Percentiles rank a stretch among this genome's conserved stretches.
Evolutionary conservation across 1,140 invertebrate species (phyloP).

Genomic region (Elysia chlorotica): DNA sequence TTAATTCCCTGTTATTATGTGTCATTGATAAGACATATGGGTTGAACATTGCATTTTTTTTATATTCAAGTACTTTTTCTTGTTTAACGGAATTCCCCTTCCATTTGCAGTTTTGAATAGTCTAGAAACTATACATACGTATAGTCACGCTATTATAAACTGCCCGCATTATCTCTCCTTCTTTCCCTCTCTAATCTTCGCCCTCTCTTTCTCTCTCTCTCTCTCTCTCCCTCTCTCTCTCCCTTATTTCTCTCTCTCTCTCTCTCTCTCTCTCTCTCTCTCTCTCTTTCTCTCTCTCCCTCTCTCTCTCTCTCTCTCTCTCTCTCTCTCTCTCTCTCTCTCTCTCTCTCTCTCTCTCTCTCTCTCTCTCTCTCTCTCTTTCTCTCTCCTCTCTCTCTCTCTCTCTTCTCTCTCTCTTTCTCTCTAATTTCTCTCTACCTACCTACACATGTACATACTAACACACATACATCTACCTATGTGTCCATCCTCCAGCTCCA

Average conservation of each 20-base stretch:
- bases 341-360: constrained; percentile 5
- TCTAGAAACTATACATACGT: background rate
- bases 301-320: constrained; percentile 5
- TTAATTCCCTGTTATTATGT: background rate
- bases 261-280: background rate
- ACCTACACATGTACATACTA: too few species aligned
- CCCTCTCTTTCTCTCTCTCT: constrained; percentile 6
- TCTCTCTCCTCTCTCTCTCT: constrained; percentile 2
- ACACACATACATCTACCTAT: too few species aligned
- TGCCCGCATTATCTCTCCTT: background rate
- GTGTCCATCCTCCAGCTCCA: too few species aligned
- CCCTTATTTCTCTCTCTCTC: background rate
- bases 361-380: background rate
- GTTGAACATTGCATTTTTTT: background rate
- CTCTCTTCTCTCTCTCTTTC: constrained; percentile 8
- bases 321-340: background rate
- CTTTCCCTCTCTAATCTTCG: background rate
- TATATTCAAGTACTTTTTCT: background rate
- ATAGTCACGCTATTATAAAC: background rate
- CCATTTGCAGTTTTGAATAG: background rate
- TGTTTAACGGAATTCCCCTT: background rate
- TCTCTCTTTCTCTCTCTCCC: background rate
- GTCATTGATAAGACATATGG: background rate
- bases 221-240: background rate
- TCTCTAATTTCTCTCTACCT: too few species aligned